These are phyloP conservation scores for Addax nasomaculatus DNA, from an alignment of 2,113 vertebrate species.

Conservation along the genomic window DNA sequence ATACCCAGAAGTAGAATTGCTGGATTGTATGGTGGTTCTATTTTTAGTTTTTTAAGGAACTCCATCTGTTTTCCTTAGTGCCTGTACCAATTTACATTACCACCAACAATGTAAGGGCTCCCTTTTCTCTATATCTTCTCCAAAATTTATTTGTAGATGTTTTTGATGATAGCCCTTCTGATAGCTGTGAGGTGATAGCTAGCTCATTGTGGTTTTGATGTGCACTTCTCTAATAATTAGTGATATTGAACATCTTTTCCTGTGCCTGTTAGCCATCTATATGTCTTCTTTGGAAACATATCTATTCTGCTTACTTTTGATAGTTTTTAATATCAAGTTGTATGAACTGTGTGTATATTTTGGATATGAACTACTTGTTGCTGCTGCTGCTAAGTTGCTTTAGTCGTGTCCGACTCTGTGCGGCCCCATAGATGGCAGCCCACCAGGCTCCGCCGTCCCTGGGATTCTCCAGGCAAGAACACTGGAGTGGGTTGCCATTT, in stretches of 20 bases:
- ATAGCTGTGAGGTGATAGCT: background rate
- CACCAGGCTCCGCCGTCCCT: too few relatives aligned
- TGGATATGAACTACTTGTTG: background rate
- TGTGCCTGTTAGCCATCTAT: background rate
- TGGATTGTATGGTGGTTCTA: background rate
- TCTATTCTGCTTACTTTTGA: background rate
- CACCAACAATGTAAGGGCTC: background rate
- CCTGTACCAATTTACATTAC: background rate
- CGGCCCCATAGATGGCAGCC: too few relatives aligned
- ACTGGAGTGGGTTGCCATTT: too few relatives aligned
- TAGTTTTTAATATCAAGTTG: background rate
- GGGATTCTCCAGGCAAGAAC: too few relatives aligned
- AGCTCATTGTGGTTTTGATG: background rate
- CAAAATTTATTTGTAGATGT: background rate
- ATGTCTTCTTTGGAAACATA: background rate
- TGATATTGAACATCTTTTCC: background rate
- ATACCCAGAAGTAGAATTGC: background rate
- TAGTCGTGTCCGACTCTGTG: too few relatives aligned
- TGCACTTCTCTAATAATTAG: background rate
- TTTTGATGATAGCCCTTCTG: background rate
- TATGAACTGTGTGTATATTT: background rate
- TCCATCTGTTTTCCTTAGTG: background rate
- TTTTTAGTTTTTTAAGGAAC: background rate
- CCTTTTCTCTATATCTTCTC: background rate
- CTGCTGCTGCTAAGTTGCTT: too few relatives aligned